phyloP scores from a whole-genome alignment of 2,888 invertebrate genomes.

The Cylindroiulus punctatus region DNA sequence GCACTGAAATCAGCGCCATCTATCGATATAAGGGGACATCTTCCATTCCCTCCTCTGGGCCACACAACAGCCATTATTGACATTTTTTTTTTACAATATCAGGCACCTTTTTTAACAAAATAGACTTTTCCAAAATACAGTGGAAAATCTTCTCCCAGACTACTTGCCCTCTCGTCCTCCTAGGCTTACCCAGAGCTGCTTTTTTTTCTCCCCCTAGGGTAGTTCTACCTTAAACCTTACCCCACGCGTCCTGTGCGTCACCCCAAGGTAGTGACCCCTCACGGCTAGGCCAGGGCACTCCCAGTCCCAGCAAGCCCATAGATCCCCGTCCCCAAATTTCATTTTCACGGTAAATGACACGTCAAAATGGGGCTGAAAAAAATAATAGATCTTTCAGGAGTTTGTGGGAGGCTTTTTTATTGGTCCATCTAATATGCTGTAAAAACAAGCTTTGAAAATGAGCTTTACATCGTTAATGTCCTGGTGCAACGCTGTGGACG shows the following conservation, averaged over 20 bases:
- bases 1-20: not conserved
- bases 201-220: slow-evolving; percentile 31
- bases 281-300: slow-evolving; percentile 37
- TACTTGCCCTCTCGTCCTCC: slow-evolving; percentile 34
- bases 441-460: slow-evolving; percentile 50
- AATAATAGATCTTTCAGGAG: slow-evolving; percentile 52
- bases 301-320: slow-evolving; percentile 17
- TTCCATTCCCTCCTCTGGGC: not conserved
- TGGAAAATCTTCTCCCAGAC: slow-evolving; percentile 32
- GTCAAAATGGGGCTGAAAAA: slow-evolving; percentile 52
- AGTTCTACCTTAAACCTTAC: slow-evolving; percentile 34
- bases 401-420: slow-evolving; percentile 52
- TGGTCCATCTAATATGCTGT: slow-evolving; percentile 50
- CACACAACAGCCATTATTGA: slow-evolving; percentile 8
- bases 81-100: not conserved
- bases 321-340: slow-evolving; percentile 43
- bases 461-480: slow-evolving; percentile 54
- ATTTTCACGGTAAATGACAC: slow-evolving; percentile 49
- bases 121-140: slow-evolving; percentile 23
- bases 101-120: slow-evolving; percentile 14
- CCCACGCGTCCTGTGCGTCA: slow-evolving; percentile 11
- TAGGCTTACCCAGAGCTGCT: slow-evolving; percentile 1
- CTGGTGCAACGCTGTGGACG: slow-evolving; percentile 8
- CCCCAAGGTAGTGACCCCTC: slow-evolving; percentile 33
- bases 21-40: not conserved